These are phyloP conservation scores for Holothuria glaberrima DNA, from an alignment of 35 echinoderm and acorn worm genomes.

Conservation along the genomic window DNA sequence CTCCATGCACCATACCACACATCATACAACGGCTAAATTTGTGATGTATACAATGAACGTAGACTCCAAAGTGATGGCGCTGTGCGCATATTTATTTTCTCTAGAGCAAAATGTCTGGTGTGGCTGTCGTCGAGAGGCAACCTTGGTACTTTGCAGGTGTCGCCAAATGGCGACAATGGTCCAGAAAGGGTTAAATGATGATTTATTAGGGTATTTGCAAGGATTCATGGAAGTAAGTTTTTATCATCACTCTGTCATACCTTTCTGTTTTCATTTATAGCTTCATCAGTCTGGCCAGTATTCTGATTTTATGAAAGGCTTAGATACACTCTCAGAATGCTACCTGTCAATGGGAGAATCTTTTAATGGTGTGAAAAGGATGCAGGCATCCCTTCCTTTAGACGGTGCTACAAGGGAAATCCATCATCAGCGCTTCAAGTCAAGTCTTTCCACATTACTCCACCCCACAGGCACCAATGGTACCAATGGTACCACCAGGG, in stretches of 20 bases:
- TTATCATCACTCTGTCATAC: background rate
- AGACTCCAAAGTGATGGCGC: too few species aligned
- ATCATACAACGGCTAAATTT: too few species aligned
- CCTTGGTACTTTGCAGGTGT: too few species aligned
- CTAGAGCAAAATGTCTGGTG: too few species aligned
- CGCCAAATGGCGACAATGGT: too few species aligned
- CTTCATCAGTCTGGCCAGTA: conserved; percentile 4
- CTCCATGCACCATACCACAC: too few species aligned
- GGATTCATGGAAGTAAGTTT: background rate
- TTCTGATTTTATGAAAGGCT: conserved; percentile 13
- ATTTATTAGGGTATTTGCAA: too few species aligned
- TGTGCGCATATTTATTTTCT: too few species aligned
- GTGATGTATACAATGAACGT: too few species aligned
- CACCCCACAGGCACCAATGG: conserved; percentile 30
- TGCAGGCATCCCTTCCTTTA: background rate
- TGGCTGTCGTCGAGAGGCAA: too few species aligned
- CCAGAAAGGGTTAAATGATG: too few species aligned
- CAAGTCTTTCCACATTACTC: conserved; percentile 34
- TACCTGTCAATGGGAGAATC: conserved; percentile 15
- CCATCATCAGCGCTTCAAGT: background rate
- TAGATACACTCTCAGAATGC: background rate
- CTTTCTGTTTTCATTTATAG: background rate
- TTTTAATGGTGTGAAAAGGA: background rate
- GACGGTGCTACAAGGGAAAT: background rate
- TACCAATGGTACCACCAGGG: background rate